phyloP scores from a whole-genome alignment of 2,113 vertebrate species.

The Pelvicachromis taeniatus region DNA sequence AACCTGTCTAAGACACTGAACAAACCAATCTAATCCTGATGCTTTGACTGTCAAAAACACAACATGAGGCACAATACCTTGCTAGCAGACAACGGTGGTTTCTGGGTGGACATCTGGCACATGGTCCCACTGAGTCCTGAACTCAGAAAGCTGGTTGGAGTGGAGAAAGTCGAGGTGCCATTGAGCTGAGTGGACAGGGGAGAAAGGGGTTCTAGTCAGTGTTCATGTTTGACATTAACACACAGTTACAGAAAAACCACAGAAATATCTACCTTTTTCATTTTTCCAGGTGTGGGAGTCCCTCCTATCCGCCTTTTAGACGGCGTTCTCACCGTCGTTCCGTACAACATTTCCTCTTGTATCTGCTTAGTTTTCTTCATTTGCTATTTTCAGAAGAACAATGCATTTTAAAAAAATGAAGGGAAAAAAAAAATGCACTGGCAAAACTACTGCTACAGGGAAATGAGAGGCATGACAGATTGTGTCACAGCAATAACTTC shows the following conservation, averaged over 20 bases:
- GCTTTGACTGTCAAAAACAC: neutral
- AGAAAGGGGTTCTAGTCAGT: neutral
- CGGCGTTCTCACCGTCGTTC: constrained; percentile 76
- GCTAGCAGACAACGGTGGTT: constrained; percentile 77
- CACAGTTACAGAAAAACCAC: neutral
- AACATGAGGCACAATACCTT: constrained; percentile 72
- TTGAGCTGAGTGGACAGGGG: constrained; percentile 73
- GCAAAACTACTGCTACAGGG: neutral
- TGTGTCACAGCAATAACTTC: neutral
- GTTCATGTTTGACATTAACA: neutral
- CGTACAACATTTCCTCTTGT: constrained; percentile 85
- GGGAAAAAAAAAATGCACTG: neutral
- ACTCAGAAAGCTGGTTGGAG: constrained; percentile 77
- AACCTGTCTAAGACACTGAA: neutral
- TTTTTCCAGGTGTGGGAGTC: constrained; percentile 75
- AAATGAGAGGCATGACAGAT: neutral
- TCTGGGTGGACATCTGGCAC: constrained; percentile 72
- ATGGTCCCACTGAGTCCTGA: constrained; percentile 70
- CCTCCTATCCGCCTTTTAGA: constrained; percentile 76
- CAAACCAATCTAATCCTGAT: neutral
- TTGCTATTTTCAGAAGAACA: constrained; percentile 71
- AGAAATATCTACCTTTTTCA: constrained; percentile 77
- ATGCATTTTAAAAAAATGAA: neutral
- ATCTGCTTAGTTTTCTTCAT: constrained; percentile 86
- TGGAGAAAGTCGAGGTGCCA: constrained; percentile 64